phyloP scores from a whole-genome alignment of 2,888 invertebrate genomes.

The Scaptomyza parva region DNA sequence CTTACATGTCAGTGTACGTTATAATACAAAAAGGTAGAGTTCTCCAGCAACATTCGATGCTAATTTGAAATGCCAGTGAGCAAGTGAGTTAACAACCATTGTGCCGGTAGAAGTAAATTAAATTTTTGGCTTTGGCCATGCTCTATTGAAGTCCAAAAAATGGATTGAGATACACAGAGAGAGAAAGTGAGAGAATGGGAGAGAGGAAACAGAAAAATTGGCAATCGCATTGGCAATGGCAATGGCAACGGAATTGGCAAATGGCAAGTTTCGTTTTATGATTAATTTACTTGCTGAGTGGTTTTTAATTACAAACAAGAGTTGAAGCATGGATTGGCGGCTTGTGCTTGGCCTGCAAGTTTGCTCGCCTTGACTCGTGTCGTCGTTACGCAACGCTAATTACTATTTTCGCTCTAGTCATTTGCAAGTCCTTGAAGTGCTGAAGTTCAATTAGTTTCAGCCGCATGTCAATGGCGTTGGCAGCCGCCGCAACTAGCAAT shows the following conservation, averaged over 20 bases:
- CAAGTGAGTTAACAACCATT: conserved; percentile 14
- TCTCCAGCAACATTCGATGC: conserved; percentile 8
- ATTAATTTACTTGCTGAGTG: conserved; percentile 80
- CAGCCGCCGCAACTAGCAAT: conserved; percentile 60
- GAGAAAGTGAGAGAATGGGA: background rate
- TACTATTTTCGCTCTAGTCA: conserved; percentile 80
- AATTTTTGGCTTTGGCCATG: conserved; percentile 42
- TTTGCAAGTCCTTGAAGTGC: conserved; percentile 79
- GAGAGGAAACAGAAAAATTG: conserved; percentile 11
- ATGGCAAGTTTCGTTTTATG: conserved; percentile 68
- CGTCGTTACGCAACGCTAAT: conserved; percentile 79
- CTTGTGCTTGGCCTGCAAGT: conserved; percentile 32
- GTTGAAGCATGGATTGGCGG: conserved; percentile 56
- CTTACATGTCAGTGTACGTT: conserved; percentile 64
- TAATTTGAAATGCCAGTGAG: conserved; percentile 38
- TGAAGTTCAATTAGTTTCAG: conserved; percentile 77
- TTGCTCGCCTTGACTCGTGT: conserved; percentile 32
- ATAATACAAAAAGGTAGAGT: conserved; percentile 28
- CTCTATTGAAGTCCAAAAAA: background rate
- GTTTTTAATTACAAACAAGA: conserved; percentile 80
- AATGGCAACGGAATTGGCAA: conserved; percentile 30
- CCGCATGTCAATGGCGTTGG: conserved; percentile 73
- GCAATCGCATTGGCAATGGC: conserved; percentile 12
- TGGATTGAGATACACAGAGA: background rate
- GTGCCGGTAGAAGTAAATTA: conserved; percentile 47